Percentiles rank a stretch among this genome's conserved stretches.
Evolutionary conservation across 2,888 invertebrate genomes (phyloP).

Genomic region (Priocnemis perturbator): DNA sequence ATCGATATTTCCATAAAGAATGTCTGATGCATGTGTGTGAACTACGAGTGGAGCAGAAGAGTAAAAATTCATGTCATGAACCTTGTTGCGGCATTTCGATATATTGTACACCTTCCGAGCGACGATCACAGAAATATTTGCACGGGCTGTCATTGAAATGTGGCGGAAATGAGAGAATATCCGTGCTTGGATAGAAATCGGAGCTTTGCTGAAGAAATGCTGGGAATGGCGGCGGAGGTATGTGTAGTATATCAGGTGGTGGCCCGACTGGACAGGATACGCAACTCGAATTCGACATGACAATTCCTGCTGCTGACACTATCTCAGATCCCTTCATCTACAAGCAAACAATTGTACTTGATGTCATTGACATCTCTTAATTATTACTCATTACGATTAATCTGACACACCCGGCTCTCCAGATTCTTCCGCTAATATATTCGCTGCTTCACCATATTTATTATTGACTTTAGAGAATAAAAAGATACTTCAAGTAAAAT

Average conservation of each 20-base stretch:
- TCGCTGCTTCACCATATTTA: too few species aligned
- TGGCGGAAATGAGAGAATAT: slow-evolving; percentile 60
- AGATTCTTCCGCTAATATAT: too few species aligned
- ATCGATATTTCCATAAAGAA: too few species aligned
- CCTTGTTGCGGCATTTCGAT: slow-evolving; percentile 88
- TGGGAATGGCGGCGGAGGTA: slow-evolving; percentile 91
- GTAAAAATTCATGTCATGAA: slow-evolving; percentile 57
- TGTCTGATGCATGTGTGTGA: too few species aligned
- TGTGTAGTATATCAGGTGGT: slow-evolving; percentile 87
- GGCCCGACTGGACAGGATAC: slow-evolving; percentile 80
- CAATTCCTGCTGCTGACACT: slow-evolving; percentile 37
- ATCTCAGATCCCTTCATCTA: slow-evolving; percentile 58
- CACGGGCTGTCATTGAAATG: slow-evolving; percentile 70
- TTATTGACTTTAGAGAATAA: neutral
- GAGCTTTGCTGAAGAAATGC: slow-evolving; percentile 80
- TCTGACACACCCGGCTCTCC: too few species aligned
- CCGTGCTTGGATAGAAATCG: slow-evolving; percentile 65
- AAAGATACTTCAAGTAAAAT: neutral
- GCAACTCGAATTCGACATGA: slow-evolving; percentile 69
- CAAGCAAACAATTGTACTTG: neutral
- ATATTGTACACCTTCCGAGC: slow-evolving; percentile 82
- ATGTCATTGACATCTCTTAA: neutral
- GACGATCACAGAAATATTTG: slow-evolving; percentile 73
- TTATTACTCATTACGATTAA: neutral
- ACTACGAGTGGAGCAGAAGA: too few species aligned